phyloP scores from a whole-genome alignment of 2,113 vertebrate species.

The Sphyrna mokarran region DNA sequence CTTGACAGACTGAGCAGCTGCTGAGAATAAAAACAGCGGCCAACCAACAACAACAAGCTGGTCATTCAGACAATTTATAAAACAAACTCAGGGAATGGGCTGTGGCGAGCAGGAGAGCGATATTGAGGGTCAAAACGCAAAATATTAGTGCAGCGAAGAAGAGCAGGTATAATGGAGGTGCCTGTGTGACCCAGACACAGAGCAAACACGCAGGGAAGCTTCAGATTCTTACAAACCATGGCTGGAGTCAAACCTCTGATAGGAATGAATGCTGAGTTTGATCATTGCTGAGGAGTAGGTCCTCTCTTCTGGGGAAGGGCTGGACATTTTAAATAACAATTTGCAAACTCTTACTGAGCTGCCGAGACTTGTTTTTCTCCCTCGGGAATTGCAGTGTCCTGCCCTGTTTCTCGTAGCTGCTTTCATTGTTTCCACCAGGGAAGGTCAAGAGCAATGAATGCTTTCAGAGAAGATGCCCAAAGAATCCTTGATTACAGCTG shows the following conservation, averaged over 20 bases:
- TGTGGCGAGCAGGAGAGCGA: background rate
- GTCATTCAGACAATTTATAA: conserved; percentile 16
- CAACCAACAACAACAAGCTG: background rate
- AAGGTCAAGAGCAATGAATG: background rate
- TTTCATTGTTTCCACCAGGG: background rate
- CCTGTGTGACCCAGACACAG: background rate
- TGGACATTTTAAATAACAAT: background rate
- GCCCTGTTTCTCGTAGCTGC: background rate
- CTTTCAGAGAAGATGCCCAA: background rate
- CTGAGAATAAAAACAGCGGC: background rate
- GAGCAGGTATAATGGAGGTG: conserved; percentile 20
- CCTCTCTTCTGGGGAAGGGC: background rate
- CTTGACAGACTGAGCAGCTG: background rate
- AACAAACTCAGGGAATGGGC: background rate
- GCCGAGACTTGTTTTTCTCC: background rate
- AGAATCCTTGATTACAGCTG: background rate
- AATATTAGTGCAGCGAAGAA: background rate
- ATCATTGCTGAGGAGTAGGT: background rate
- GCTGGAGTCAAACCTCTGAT: background rate
- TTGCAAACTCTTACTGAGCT: background rate
- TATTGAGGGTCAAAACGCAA: background rate
- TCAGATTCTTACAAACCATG: conserved; percentile 1
- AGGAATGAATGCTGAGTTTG: background rate
- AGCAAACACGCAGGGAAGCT: conserved; percentile 4
- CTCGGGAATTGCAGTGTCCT: background rate